A percentile compares a stretch with the other conserved stretches of the same genome.
These are phyloP conservation scores for Micromys minutus DNA, from an alignment of 2,113 vertebrate genomes.

Conservation along the genomic window DNA sequence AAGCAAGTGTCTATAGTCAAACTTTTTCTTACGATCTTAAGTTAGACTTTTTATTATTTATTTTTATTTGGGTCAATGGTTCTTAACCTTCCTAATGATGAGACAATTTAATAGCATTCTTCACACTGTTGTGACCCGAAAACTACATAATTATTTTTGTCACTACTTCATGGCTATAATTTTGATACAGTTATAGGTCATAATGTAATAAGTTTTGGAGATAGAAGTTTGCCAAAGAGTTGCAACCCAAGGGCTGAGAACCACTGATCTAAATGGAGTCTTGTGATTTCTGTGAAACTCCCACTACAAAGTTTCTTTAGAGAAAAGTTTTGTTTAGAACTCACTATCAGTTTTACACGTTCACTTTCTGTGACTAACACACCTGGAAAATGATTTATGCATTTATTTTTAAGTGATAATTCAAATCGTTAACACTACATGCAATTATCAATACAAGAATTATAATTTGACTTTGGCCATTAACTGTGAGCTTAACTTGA, in stretches of 20 bases:
- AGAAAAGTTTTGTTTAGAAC: neutral
- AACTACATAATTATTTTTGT: no score
- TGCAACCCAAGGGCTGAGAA: neutral
- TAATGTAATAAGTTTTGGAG: neutral
- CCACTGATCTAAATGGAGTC: neutral
- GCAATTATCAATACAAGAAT: neutral
- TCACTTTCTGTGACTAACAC: neutral
- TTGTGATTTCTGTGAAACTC: neutral
- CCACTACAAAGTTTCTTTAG: neutral
- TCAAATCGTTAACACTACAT: neutral
- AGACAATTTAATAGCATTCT: neutral
- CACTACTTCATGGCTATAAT: neutral
- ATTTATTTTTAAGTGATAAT: neutral
- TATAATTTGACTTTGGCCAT: neutral
- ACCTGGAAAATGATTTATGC: neutral
- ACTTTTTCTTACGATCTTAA: constrained; percentile 15
- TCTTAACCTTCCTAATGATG: neutral
- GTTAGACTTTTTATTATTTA: neutral
- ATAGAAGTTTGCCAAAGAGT: neutral
- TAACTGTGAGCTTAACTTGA: neutral
- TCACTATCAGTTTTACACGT: neutral
- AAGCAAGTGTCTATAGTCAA: neutral
- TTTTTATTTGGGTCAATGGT: neutral
- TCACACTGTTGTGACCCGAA: neutral
- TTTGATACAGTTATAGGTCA: neutral